These are phyloP conservation scores for Parelbella ahira DNA, from an alignment of 2,888 invertebrate genomes.

Conservation along the genomic window DNA sequence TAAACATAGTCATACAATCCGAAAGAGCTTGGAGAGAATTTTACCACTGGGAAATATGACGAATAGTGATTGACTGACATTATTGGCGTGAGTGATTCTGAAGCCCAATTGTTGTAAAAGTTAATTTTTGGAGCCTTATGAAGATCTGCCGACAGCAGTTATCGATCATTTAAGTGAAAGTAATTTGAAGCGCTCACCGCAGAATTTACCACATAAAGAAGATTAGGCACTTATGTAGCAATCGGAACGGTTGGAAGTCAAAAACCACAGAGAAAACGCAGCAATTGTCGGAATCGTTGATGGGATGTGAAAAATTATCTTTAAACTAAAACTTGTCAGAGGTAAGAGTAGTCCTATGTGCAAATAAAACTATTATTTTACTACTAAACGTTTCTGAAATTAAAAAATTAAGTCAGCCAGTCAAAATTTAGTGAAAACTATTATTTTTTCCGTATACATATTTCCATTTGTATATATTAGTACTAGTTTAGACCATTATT, in stretches of 20 bases:
- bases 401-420: too few species aligned
- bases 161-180: conserved; percentile 56
- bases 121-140: conserved; percentile 13
- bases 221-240: conserved; percentile 24
- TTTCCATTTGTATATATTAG: too few species aligned
- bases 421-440: too few species aligned
- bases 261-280: conserved; percentile 24
- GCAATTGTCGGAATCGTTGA: conserved; percentile 24
- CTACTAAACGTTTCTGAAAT: too few species aligned
- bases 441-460: too few species aligned
- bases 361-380: too few species aligned
- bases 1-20: too few species aligned
- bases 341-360: too few species aligned
- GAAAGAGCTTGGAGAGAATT: too few species aligned
- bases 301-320: conserved; percentile 22
- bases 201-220: conserved; percentile 29
- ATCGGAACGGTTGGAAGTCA: conserved; percentile 24
- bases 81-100: not conserved
- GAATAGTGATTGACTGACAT: not conserved
- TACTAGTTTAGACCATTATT: too few species aligned
- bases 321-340: too few species aligned
- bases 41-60: not conserved
- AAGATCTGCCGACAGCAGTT: conserved; percentile 33
- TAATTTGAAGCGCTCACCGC: conserved; percentile 51
- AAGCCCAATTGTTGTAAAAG: conserved; percentile 11